Evolutionary conservation across 2,888 invertebrate species (phyloP), one percentile per base, ranked within the genome.

Genomic region (Stegana nigrithorax): DNA sequence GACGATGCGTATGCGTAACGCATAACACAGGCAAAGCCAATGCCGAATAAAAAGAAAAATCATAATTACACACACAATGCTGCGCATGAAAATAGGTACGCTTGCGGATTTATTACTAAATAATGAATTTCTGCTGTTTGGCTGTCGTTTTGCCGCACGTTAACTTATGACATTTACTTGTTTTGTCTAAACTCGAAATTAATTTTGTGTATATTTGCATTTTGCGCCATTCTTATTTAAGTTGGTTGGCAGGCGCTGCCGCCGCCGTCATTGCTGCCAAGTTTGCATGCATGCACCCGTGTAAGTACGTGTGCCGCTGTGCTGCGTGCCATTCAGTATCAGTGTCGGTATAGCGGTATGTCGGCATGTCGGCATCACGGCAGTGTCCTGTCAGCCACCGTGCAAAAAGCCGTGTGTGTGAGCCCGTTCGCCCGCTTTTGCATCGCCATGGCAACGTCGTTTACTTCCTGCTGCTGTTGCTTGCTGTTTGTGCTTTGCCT

Each of bases 281-380:
- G 62, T 73, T 64, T 70, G 65, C 69, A 67, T 72, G 68, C 72
- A 71, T 71, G 75, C 71, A 45, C 32, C 25, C 25, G 36, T 14
- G 42, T 39, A 42, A n/a, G 55, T 32, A 6, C 8, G 10, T 8
- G 17, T 14, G 47, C 23, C 6, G 4, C 6, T 8, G 4, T 21
- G 62, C 64, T 68, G 78, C 73, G 75, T 75, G 77, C 75, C 75
- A 73, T 69, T 68, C 75, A 68, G 75, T 75, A 69, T 66, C 75
- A 75, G 75, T 72, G 68, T 67, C 67, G 26, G 44, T 23, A 27
- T 44, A 44, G 61, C 59, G 42, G 26, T 60, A 39, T 53, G 14
- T 58, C 39, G 25, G n/a, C 50, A 59, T 29, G 21, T 64, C n/a
- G n/a, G n/a, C n/a, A n/a, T n/a, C n/a, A 27, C 64, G 65, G 68